Evolutionary conservation across 1,140 invertebrate species (phyloP).

Genomic region (Orussus abietinus): DNA sequence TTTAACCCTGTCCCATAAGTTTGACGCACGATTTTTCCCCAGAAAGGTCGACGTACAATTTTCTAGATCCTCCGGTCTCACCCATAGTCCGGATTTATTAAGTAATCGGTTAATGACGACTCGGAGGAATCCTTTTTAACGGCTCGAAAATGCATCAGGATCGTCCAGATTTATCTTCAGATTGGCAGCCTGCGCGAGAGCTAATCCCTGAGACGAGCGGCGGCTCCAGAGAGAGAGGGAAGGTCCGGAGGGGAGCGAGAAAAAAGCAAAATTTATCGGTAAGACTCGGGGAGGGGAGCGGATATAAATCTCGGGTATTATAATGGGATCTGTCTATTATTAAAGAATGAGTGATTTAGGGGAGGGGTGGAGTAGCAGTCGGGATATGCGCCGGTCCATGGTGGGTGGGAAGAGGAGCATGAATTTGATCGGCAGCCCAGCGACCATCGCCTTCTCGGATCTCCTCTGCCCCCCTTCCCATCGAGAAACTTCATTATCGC

Average conservation of each 20-base stretch:
- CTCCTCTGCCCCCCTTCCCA: slow-evolving; percentile 6
- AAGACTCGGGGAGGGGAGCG: slow-evolving; percentile 51
- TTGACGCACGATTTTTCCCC: no score
- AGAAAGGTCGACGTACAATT: no score
- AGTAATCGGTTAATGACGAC: no score
- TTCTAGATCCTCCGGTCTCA: no score
- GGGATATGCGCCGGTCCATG: slow-evolving; percentile 30
- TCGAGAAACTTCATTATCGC: slow-evolving; percentile 16
- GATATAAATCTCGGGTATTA: slow-evolving; percentile 54
- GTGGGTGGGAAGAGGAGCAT: slow-evolving; percentile 46
- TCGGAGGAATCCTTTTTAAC: no score
- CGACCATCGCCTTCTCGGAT: slow-evolving; percentile 13
- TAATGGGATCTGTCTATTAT: slow-evolving; percentile 57
- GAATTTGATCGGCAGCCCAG: slow-evolving; percentile 50
- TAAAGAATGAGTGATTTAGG: slow-evolving; percentile 56
- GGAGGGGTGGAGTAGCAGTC: slow-evolving; percentile 50
- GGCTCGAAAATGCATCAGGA: no score
- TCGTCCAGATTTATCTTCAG: no score
- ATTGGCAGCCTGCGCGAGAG: no score
- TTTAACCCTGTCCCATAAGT: no score
- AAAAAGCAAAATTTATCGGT: slow-evolving; percentile 49
- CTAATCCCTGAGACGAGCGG: no score
- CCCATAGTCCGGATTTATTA: no score
- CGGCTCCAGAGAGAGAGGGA: no score
- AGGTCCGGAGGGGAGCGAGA: slow-evolving; percentile 30